phyloP scores from a whole-genome alignment of 2,113 vertebrate species.

The Menidia beryllina region DNA sequence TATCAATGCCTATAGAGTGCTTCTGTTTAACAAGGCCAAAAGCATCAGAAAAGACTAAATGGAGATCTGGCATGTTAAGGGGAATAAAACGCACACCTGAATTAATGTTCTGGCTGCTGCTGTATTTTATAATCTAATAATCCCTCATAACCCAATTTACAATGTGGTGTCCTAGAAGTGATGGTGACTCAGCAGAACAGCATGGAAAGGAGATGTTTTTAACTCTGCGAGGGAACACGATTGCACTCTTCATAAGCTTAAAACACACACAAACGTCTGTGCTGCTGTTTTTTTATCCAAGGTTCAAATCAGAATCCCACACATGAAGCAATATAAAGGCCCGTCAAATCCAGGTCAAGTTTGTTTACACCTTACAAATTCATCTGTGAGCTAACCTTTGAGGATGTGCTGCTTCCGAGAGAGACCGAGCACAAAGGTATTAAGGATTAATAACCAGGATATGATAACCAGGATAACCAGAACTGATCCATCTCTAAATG shows the following conservation, averaged over 20 bases:
- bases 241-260: slow-evolving; percentile 14
- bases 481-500: no score
- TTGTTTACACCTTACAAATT: neutral
- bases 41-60: slow-evolving; percentile 12
- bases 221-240: slow-evolving; percentile 4
- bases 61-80: neutral
- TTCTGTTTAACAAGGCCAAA: slow-evolving; percentile 27
- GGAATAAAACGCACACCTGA: neutral
- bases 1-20: no score
- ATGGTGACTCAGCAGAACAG: slow-evolving; percentile 71
- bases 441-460: no score
- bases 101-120: neutral
- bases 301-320: neutral
- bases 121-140: slow-evolving; percentile 42
- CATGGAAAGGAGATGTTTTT: slow-evolving; percentile 21
- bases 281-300: slow-evolving; percentile 19
- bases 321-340: neutral
- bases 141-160: slow-evolving; percentile 53
- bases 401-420: no score
- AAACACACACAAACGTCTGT: neutral
- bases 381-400: neutral
- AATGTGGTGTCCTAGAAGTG: slow-evolving; percentile 45
- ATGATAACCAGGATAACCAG: no score
- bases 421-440: no score
- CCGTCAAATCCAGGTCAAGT: no score